Conservation (phyloP, 2,113 vertebrate species). For the Daboia siamensis region DNA sequence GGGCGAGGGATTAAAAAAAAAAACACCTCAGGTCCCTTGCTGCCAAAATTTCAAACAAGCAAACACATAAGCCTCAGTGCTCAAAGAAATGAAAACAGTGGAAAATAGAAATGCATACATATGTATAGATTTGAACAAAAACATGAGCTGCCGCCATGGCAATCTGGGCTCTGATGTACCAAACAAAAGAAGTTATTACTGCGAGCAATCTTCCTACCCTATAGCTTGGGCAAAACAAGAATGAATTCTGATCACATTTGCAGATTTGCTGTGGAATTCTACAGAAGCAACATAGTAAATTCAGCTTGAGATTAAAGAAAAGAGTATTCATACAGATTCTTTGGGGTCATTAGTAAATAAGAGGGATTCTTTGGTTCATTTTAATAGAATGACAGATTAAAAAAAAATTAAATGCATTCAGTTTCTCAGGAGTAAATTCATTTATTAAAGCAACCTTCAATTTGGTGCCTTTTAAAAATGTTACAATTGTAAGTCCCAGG, state of each 20-base stretch:
- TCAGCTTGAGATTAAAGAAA: slow-evolving; percentile 18
- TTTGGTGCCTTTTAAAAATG: neutral
- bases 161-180: slow-evolving; percentile 51
- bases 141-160: slow-evolving; percentile 41
- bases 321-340: neutral
- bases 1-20: neutral
- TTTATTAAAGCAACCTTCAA: neutral
- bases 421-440: neutral
- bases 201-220: slow-evolving; percentile 40
- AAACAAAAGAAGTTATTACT: slow-evolving; percentile 56
- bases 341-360: neutral
- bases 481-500: neutral
- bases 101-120: slow-evolving; percentile 56
- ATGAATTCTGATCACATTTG: slow-evolving; percentile 38
- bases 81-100: slow-evolving; percentile 55
- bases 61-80: slow-evolving; percentile 48
- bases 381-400: neutral
- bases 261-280: slow-evolving; percentile 29
- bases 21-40: slow-evolving; percentile 51
- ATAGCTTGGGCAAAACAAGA: slow-evolving; percentile 52
- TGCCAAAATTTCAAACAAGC: slow-evolving; percentile 61
- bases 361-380: neutral
- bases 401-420: neutral
- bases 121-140: slow-evolving; percentile 57
- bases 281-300: slow-evolving; percentile 26